Base-by-base conservation (phyloP, 2,113 vertebrate species). In the Chloroceryle aenea region DNA sequence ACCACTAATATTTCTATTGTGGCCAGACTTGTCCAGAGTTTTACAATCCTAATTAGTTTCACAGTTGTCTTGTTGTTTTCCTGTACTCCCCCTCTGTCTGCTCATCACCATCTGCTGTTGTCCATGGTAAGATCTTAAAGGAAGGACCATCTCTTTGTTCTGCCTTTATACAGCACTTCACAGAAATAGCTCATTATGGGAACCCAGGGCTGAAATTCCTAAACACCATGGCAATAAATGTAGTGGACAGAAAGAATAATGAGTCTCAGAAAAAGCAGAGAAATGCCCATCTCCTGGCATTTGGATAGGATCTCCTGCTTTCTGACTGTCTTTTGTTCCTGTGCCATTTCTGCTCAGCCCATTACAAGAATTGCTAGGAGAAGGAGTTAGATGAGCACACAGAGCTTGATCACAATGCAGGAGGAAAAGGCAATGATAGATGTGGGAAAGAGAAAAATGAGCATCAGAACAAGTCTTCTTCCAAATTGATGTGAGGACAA, bases 41-140 rank as follows among this genome's bases (percentile, higher is more conserved):
- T 96, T 97, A 97, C 94, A 92, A 95, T 94, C 91, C 93, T 95
- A 97, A 96, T 97, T 97, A 97, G 91, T 96, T 96, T 97, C 95
- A 96, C 95, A 97, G 94, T 97, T 95, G 96, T 96, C 95, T 90
- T 96, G 19, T 96, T 97, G 95, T 96, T 97, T 97, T 95, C 94
- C 91, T 92, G 84, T 68, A 95, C 91, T 95, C 95, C 91, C 95
- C 94, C 94, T 96, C 94, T 97, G 88, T 90, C 95, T 94, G 90
- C 86, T 95, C 91, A 87, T 96, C 95, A 95, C 95, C 95, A 96
- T 97, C 96, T 97, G 95, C 95, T 97, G 80, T 93, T 76, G 32
- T 92, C 91, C 94, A 89, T 4, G 2, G 96, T 75, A 88, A 85
- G 91, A 94, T 93, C 91, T 94, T 95, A 95, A 95, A 95, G 88